Evolutionary conservation across 2,888 invertebrate species (phyloP).

Genomic region (Druceiella hillmani): DNA sequence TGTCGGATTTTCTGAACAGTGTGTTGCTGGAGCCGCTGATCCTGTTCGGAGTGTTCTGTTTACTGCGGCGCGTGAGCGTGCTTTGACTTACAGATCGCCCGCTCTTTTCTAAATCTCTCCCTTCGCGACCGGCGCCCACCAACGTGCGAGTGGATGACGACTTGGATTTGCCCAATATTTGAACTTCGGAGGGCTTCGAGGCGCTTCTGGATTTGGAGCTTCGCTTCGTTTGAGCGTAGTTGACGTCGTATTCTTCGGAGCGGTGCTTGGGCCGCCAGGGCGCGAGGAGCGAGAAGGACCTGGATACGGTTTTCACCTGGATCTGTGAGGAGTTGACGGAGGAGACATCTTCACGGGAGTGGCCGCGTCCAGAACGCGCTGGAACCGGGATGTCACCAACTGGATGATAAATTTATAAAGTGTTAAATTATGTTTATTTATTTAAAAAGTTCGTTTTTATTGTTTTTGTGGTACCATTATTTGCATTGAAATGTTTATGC

Average conservation of each 20-base stretch:
- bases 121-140: conserved; percentile 31
- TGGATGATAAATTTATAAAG: conserved; percentile 30
- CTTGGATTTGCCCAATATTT: conserved; percentile 34
- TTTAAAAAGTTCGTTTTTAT: no score
- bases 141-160: conserved; percentile 42
- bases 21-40: conserved; percentile 40
- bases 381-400: conserved; percentile 83
- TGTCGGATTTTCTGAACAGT: conserved; percentile 42
- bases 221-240: conserved; percentile 63
- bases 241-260: conserved; percentile 69
- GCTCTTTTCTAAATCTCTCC: conserved; percentile 38
- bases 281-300: conserved; percentile 77
- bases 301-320: conserved; percentile 67
- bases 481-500: no score
- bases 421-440: no score
- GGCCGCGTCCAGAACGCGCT: conserved; percentile 51
- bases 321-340: conserved; percentile 57
- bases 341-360: conserved; percentile 72
- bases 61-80: conserved; percentile 33
- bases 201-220: conserved; percentile 30
- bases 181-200: no score
- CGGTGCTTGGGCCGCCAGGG: conserved; percentile 78
- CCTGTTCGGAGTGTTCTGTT: conserved; percentile 31
- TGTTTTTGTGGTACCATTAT: no score
- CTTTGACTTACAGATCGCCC: conserved; percentile 47